phyloP scores from a whole-genome alignment of 1,140 invertebrate species.

The Spodoptera litura region DNA sequence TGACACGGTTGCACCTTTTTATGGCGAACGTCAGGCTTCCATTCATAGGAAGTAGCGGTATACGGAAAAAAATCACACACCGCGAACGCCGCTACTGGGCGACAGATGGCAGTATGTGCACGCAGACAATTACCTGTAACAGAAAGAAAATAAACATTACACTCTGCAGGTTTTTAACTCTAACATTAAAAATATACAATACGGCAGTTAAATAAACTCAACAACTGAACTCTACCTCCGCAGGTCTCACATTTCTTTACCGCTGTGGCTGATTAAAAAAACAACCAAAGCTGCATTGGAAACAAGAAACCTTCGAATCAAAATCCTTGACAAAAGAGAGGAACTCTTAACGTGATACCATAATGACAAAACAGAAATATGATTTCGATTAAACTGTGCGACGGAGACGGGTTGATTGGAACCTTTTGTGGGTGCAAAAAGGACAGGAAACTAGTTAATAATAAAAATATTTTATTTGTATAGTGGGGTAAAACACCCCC shows the following conservation, averaged over 20 bases:
- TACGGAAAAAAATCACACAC: constrained; percentile 63
- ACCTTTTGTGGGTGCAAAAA: constrained; percentile 61
- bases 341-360: constrained; percentile 84
- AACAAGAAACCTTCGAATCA: constrained; percentile 82
- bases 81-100: constrained; percentile 68
- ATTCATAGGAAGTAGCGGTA: constrained; percentile 76
- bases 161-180: constrained; percentile 36
- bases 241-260: constrained; percentile 73
- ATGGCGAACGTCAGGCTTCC: constrained; percentile 60
- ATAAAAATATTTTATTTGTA: constrained; percentile 86
- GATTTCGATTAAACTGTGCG: constrained; percentile 84
- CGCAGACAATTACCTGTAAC: constrained; percentile 48
- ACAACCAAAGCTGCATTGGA: constrained; percentile 74
- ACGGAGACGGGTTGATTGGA: constrained; percentile 64
- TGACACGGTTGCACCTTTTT: constrained; percentile 82
- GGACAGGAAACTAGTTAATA: constrained; percentile 78
- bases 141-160: constrained; percentile 42
- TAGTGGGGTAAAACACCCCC: constrained; percentile 85
- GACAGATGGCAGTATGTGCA: constrained; percentile 70
- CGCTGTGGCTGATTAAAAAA: constrained; percentile 75
- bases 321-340: constrained; percentile 82
- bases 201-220: constrained; percentile 43
- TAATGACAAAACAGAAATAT: constrained; percentile 86
- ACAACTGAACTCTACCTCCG: constrained; percentile 63
- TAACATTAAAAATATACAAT: constrained; percentile 35